These are phyloP conservation scores for Allacma fusca DNA, from an alignment of 2,888 invertebrate genomes.

Conservation along the genomic window DNA sequence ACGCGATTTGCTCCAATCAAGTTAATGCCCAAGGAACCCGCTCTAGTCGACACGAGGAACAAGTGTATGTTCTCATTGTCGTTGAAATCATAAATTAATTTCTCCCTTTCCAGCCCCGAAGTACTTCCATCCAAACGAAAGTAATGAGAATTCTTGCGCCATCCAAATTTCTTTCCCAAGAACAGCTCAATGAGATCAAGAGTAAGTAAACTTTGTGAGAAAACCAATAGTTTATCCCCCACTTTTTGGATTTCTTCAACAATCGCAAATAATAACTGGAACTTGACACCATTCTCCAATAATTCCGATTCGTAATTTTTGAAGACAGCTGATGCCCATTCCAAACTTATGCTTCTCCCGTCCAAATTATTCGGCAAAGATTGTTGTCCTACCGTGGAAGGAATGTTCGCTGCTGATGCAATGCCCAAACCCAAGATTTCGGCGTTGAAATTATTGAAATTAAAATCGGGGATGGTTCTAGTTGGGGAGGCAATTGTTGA, in stretches of 20 bases:
- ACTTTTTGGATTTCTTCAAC: constrained; percentile 85
- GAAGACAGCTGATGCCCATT: constrained; percentile 77
- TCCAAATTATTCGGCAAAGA: background rate
- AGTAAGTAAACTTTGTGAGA: constrained; percentile 92
- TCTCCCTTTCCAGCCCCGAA: constrained; percentile 91
- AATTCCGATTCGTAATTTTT: constrained; percentile 79
- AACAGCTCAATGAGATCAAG: constrained; percentile 91
- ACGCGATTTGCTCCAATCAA: constrained; percentile 97
- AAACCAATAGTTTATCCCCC: constrained; percentile 87
- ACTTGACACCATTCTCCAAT: constrained; percentile 92
- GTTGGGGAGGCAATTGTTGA: background rate
- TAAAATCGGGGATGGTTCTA: constrained; percentile 2
- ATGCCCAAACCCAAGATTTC: constrained; percentile 22
- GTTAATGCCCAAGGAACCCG: constrained; percentile 96
- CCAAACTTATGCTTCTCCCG: constrained; percentile 60
- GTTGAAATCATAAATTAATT: constrained; percentile 95
- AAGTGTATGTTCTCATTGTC: constrained; percentile 83
- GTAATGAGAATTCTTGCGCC: constrained; percentile 90
- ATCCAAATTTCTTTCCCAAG: constrained; percentile 93
- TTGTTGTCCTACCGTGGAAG: constrained; percentile 32
- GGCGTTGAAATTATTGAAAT: constrained; percentile 23
- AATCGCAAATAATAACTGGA: constrained; percentile 91
- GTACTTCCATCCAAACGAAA: constrained; percentile 91
- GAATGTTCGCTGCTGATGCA: constrained; percentile 37
- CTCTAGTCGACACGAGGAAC: constrained; percentile 95